Conservation (phyloP, 2,888 invertebrate species). For the Hyppa rectilinea region DNA sequence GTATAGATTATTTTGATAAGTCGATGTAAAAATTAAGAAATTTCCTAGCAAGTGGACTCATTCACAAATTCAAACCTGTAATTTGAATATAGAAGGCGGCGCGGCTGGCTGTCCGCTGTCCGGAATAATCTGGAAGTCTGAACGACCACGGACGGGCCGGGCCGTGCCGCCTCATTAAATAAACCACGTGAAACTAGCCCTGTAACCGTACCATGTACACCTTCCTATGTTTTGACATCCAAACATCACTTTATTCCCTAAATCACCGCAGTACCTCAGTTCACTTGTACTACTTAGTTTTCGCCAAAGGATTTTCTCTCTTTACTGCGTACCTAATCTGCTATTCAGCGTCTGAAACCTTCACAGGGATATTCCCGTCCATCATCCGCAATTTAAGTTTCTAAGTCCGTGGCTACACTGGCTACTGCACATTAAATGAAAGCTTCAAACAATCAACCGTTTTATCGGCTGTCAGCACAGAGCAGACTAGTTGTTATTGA, state of each 20-base stretch:
- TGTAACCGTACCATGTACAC: not conserved
- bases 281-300: not conserved
- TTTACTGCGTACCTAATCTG: too few species aligned
- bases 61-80: slow-evolving; percentile 81
- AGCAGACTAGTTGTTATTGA: slow-evolving; percentile 70
- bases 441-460: slow-evolving; percentile 1
- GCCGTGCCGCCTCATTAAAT: slow-evolving; percentile 8
- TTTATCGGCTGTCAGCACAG: slow-evolving; percentile 30
- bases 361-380: not conserved
- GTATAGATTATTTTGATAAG: not conserved
- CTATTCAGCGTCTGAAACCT: not conserved
- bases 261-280: too few species aligned
- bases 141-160: not conserved
- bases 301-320: not conserved
- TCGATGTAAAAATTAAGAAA: slow-evolving; percentile 1
- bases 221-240: not conserved
- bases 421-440: not conserved
- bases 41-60: slow-evolving; percentile 4
- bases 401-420: not conserved
- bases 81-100: slow-evolving; percentile 82
- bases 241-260: not conserved
- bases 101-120: slow-evolving; percentile 45
- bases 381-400: not conserved
- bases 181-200: slow-evolving; percentile 1
- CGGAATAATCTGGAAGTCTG: slow-evolving; percentile 2